Conservation (phyloP, 2,888 invertebrate genomes). For the Troilus luridus region DNA sequence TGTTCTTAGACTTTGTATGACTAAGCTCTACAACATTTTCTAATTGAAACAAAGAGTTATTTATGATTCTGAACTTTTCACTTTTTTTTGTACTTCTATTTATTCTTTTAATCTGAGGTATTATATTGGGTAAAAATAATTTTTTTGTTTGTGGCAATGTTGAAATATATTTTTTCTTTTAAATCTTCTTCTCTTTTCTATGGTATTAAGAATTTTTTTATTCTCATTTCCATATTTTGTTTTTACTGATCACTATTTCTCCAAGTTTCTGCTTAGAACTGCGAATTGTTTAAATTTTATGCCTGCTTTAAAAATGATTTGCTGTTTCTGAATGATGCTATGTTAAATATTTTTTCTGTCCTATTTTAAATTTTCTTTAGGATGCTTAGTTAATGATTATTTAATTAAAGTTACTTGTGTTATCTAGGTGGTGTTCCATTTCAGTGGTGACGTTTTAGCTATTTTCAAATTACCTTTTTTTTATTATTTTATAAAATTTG, state of each 20-base stretch:
- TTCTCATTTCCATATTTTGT: neutral
- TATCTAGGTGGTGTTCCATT: neutral
- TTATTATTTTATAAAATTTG: neutral
- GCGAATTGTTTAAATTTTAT: neutral
- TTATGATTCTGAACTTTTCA: neutral
- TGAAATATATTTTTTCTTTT: neutral
- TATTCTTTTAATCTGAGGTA: neutral
- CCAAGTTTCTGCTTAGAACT: neutral
- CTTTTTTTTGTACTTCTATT: neutral
- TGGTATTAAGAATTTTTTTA: neutral
- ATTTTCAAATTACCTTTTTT: conserved; percentile 5
- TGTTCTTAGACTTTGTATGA: too few species aligned
- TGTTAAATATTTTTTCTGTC: neutral
- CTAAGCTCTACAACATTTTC: too few species aligned
- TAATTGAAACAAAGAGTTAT: too few species aligned
- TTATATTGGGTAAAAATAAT: neutral
- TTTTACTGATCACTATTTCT: neutral
- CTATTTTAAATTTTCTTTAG: neutral
- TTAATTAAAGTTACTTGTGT: neutral
- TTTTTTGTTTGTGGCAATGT: neutral
- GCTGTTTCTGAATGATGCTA: neutral
- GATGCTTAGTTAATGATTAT: neutral
- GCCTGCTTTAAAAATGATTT: neutral
- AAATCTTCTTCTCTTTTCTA: neutral
- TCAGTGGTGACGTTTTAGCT: neutral